Base-by-base conservation (phyloP, 1,140 invertebrate genomes). In the Archivesica marissinica region DNA sequence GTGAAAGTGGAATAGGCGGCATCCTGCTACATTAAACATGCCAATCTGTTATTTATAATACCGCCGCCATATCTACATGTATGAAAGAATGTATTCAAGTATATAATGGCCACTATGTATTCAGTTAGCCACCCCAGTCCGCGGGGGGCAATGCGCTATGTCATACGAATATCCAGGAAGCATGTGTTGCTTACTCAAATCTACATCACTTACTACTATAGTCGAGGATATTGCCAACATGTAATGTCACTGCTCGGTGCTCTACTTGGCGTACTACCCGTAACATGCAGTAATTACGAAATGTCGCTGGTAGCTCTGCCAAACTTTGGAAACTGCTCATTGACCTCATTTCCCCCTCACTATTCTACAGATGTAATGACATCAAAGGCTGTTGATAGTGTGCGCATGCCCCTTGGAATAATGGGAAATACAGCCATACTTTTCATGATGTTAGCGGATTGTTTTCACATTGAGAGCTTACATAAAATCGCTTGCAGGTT, bases 371-470 rank as follows among this genome's bases (percentile, higher is more conserved):
- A 72, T 72, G 68, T 44, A 33, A 47, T 72, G 68, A 72, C 68
- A 47, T 72, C 68, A 72, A 72, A 72, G 68, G 25, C 68, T 72
- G 68, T 72, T 72, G 41, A 72, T 47, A 72, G 50, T 47, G 30
- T 72, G 23, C 6, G 28, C 68, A 72, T 72, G 25, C 44, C 50
- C 68, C 23, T 13, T 4, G 44, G 23, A 25, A 72, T 72, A 44
- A 72, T 72, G 39, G 30, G 28, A 72, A 72, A 72, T 2, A 72
- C 68, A 72, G 13, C 23, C 44, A 44, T 72, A 20, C 50, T 44
- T n/a, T 50, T 72, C 68, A 72, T 72, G 44, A 72, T 72, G 41
- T 30, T 33, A 2, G 23, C 23, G 39, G 28, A 52, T 72, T 72
- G 44, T 47, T 72, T 72, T 44, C n/a, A 47, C 68, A 33, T 11